A percentile compares a stretch with the other conserved stretches of the same genome.
Conservation (phyloP, 2,113 vertebrate species). For the Anseranas semipalmata region DNA sequence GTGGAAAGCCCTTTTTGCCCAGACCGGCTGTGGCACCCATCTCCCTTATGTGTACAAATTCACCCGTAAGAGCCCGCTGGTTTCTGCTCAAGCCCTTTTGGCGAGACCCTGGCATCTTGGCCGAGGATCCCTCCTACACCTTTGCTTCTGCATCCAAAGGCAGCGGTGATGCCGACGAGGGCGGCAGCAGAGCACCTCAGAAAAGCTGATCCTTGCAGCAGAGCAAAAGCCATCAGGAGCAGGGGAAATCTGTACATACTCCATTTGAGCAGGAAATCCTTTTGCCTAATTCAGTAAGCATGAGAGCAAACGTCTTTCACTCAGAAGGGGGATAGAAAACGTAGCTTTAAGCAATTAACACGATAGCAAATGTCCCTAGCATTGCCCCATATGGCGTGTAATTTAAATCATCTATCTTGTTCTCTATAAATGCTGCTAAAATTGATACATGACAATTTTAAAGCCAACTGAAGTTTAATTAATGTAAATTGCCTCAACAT, state of each 20-base stretch:
- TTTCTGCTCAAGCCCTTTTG: neutral
- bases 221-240: neutral
- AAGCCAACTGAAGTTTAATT: conserved; percentile 63
- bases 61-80: accelerated
- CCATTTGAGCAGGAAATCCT: neutral
- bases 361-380: conserved; percentile 54
- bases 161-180: neutral
- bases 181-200: neutral
- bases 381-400: conserved; percentile 55
- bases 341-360: conserved; percentile 71
- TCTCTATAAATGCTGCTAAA: conserved; percentile 42
- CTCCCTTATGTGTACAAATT: neutral
- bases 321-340: conserved; percentile 20
- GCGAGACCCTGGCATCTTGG: neutral
- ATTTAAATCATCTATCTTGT: conserved; percentile 61
- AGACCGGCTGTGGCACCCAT: neutral
- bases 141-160: neutral
- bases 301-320: neutral
- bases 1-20: neutral
- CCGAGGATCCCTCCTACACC: neutral
- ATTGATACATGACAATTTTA: conserved; percentile 61
- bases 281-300: neutral
- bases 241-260: neutral
- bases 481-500: conserved; percentile 35
- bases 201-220: neutral